Base-by-base conservation (phyloP, 2,888 invertebrate genomes). In the Harmothoe impar region DNA sequence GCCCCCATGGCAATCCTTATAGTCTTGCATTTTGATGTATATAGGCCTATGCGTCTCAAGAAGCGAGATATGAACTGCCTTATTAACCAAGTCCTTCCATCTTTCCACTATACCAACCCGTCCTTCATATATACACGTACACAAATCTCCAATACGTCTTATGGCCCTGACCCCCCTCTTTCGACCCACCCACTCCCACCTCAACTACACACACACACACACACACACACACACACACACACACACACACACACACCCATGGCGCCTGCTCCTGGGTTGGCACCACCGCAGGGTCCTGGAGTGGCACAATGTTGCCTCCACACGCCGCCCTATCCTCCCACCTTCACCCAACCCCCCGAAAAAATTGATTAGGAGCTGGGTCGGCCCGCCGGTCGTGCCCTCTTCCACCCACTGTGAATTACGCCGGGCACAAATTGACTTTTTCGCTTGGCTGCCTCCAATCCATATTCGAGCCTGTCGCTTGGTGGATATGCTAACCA, bases 381-480 rank as follows among this genome's bases (percentile, higher is more conserved):
- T 43, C 10, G 43, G 23, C 86, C 54, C 25, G 56, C 86, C 29
- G 86, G 86, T 86, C 86, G 86, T 54, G 86, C 52, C 86, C 86
- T 56, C 54, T 31, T 54, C 86, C 54, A 15, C 86, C 86, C 56
- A 31, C 86, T 86, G 86, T 86, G 86, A 86, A 86, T 86, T 86
- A 86, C 86, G 52, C 86, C 29, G 86, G 43, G 29, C 86, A 86
- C 86, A 86, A 86, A 86, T 86, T 86, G 86, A 86, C 86, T 86
- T 86, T 86, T 86, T 54, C 86, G 86, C 86, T 54, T 86, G 54
- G 86, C 54, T 86, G 86, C 86, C 54, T 54, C 86, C 86, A 86
- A 86, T 86, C 86, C 86, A 86, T 86, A 86, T 86, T 86, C 86
- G 54, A 54, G 86, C 54, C 56, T 86, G 86, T 86, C 86, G 56